phyloP scores from a whole-genome alignment of 2,888 invertebrate species.

The Xanthorhoe spadicearia region DNA sequence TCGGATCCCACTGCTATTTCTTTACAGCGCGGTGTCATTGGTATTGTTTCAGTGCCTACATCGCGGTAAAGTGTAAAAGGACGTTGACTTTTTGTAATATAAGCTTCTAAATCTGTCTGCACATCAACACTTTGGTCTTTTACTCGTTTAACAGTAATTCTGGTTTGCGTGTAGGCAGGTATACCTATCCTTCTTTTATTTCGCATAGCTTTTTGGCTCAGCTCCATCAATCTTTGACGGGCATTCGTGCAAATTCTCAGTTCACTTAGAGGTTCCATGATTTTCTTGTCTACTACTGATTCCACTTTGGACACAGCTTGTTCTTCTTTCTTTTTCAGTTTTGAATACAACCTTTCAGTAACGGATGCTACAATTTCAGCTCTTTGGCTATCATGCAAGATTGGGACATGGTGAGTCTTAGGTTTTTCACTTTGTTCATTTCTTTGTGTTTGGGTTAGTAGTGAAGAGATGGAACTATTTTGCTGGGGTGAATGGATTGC shows the following conservation, averaged over 20 bases:
- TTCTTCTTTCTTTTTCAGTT: constrained; percentile 82
- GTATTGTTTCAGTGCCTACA: constrained; percentile 72
- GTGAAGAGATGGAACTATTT: constrained; percentile 46
- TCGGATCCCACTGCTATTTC: constrained; percentile 74
- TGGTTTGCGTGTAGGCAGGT: constrained; percentile 86
- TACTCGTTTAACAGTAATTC: constrained; percentile 76
- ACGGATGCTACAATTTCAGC: constrained; percentile 90
- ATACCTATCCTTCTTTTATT: constrained; percentile 80
- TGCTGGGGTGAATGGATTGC: constrained; percentile 40
- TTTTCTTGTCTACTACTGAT: constrained; percentile 70
- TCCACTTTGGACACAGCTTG: constrained; percentile 71
- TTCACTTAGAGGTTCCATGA: constrained; percentile 79
- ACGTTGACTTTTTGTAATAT: constrained; percentile 59
- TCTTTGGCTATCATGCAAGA: constrained; percentile 80
- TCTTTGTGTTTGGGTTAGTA: constrained; percentile 56
- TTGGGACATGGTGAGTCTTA: constrained; percentile 60
- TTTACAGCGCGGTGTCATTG: constrained; percentile 78
- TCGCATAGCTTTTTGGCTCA: constrained; percentile 84
- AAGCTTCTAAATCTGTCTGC: constrained; percentile 80
- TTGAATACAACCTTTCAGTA: constrained; percentile 87
- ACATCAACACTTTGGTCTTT: constrained; percentile 85
- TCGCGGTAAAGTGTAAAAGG: constrained; percentile 62
- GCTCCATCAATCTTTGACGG: constrained; percentile 82
- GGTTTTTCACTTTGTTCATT: constrained; percentile 51
- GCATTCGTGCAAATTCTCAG: constrained; percentile 85